phyloP scores from a whole-genome alignment of 2,113 vertebrate genomes.

The Xiphias gladius region DNA sequence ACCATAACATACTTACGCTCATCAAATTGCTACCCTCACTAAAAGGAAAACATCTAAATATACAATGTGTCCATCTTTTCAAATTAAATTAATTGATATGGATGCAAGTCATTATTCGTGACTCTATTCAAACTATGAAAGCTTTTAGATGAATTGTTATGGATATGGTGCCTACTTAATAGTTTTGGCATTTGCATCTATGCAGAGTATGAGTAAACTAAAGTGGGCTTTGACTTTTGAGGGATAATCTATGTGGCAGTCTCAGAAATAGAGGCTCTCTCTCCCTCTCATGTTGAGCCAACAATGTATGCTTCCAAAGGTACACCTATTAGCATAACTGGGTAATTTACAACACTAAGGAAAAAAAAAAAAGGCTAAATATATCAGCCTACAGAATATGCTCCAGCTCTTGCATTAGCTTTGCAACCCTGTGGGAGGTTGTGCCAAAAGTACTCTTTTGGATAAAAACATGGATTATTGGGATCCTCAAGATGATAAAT shows the following conservation, averaged over 20 bases:
- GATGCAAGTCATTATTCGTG: not conserved
- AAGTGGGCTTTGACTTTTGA: constrained; percentile 44
- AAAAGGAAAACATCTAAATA: constrained; percentile 2
- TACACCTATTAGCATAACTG: constrained; percentile 60
- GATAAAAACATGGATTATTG: constrained; percentile 76
- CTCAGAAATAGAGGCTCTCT: constrained; percentile 30
- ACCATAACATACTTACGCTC: not conserved
- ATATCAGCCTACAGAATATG: constrained; percentile 56
- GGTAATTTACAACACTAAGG: constrained; percentile 54
- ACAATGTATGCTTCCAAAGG: constrained; percentile 52
- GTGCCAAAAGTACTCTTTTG: constrained; percentile 66
- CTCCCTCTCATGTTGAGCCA: constrained; percentile 48
- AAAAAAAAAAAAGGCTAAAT: constrained; percentile 50
- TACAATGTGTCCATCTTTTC: not conserved
- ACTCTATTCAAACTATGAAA: constrained; percentile 14
- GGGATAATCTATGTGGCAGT: constrained; percentile 43
- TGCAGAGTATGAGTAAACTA: constrained; percentile 33
- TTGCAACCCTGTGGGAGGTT: constrained; percentile 52
- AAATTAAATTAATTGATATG: constrained; percentile 2
- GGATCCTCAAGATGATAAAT: constrained; percentile 68
- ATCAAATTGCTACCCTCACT: not conserved
- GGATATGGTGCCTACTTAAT: constrained; percentile 10
- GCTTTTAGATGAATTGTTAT: constrained; percentile 20
- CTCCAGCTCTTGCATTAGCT: constrained; percentile 51
- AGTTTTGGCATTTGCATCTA: constrained; percentile 26